These are phyloP conservation scores for Hyaena hyaena DNA, from an alignment of 2,113 vertebrate genomes.

Conservation along the genomic window DNA sequence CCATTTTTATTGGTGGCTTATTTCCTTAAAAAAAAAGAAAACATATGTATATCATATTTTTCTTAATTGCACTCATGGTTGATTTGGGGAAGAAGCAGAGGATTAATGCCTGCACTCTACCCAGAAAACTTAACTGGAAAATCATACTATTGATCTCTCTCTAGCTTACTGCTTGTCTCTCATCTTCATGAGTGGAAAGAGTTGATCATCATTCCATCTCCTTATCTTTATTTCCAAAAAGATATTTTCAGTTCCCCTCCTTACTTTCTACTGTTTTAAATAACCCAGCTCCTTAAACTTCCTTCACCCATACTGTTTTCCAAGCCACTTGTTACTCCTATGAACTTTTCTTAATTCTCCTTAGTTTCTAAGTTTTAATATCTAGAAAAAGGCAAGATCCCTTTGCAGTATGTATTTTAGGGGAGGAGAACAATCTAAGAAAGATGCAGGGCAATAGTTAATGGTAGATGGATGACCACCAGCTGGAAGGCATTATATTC, in stretches of 20 bases:
- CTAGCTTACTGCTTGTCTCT: not conserved
- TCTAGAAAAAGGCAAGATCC: not conserved
- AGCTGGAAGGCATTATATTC: not conserved
- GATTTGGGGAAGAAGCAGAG: not conserved
- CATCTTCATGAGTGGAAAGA: not conserved
- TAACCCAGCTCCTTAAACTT: not conserved
- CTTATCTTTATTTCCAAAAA: not conserved
- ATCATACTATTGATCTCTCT: not conserved
- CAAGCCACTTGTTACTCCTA: not conserved
- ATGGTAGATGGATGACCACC: not conserved
- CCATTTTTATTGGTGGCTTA: not conserved
- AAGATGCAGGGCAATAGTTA: not conserved
- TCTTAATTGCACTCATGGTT: not conserved
- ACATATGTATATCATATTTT: not conserved
- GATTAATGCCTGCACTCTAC: not conserved
- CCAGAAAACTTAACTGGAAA: not conserved
- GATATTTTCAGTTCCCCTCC: not conserved
- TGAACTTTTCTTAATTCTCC: not conserved
- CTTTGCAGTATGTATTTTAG: not conserved
- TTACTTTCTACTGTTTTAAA: not conserved
- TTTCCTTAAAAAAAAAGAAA: not conserved
- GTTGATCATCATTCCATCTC: not conserved
- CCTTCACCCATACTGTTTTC: not conserved
- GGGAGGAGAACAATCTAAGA: not conserved
- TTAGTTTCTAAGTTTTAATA: not conserved